A percentile compares a stretch with the other conserved stretches of the same genome.
These are phyloP conservation scores for Lepus timidus DNA, from an alignment of 2,113 vertebrate genomes.

Conservation along the genomic window DNA sequence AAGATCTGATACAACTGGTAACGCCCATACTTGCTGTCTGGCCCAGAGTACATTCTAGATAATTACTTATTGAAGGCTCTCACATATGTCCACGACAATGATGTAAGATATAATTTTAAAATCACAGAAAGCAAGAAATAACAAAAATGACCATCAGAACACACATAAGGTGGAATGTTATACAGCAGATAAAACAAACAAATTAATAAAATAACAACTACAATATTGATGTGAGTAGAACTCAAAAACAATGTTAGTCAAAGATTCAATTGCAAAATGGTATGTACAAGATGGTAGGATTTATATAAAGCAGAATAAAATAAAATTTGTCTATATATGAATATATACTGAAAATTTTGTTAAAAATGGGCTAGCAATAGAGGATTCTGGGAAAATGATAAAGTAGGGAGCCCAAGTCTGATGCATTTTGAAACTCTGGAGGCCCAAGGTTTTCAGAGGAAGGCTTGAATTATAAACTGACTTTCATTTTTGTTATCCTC, in stretches of 20 bases:
- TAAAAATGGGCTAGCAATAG: not conserved
- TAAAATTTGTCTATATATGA: not conserved
- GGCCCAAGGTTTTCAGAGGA: not conserved
- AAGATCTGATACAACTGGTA: not conserved
- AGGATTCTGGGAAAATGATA: not conserved
- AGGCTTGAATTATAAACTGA: not conserved
- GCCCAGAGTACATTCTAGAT: not conserved
- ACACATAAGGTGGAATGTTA: not conserved
- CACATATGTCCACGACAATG: not conserved
- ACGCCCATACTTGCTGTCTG: not conserved
- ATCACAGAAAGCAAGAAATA: not conserved
- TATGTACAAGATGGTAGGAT: not conserved
- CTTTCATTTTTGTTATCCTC: not conserved
- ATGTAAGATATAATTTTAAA: not conserved
- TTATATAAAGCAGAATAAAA: not conserved
- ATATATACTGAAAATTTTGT: not conserved
- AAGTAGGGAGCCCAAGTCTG: not conserved
- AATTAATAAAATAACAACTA: not conserved
- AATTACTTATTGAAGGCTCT: not conserved
- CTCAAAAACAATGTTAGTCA: not conserved
- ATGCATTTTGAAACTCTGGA: not conserved
- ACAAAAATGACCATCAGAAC: not conserved
- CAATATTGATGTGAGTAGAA: not conserved
- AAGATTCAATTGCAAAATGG: not conserved
- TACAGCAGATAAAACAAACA: not conserved